phyloP scores from a whole-genome alignment of 2,113 vertebrate species.

The Egretta garzetta region DNA sequence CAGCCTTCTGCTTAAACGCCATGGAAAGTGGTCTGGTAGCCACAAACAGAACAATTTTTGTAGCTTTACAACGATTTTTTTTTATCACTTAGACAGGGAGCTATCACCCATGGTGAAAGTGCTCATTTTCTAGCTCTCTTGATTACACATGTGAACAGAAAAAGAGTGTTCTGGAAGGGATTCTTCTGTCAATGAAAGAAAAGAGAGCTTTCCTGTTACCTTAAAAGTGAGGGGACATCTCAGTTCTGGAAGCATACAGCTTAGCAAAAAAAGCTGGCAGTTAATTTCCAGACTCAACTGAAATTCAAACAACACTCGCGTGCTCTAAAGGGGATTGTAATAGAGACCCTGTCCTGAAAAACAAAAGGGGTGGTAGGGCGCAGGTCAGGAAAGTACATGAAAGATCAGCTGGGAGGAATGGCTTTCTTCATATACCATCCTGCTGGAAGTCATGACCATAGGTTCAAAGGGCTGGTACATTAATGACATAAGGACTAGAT shows the following conservation, averaged over 20 bases:
- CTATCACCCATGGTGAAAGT: background rate
- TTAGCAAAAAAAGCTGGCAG: background rate
- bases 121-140: background rate
- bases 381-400: background rate
- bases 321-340: background rate
- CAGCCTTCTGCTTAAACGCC: background rate
- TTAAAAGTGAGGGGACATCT: background rate
- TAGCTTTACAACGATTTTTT: background rate
- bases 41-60: background rate
- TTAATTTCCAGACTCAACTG: background rate
- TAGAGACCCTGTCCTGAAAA: background rate
- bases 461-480: background rate
- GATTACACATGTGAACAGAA: background rate
- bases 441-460: background rate
- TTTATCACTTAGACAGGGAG: background rate
- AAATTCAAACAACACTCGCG: background rate
- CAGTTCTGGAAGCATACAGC: background rate
- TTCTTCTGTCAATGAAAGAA: background rate
- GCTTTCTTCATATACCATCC: background rate
- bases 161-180: background rate
- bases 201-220: background rate
- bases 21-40: background rate
- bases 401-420: background rate
- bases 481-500: background rate
- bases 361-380: fast-evolving